Base-by-base conservation (phyloP, 1,140 invertebrate species). In the Bombus waltoni region DNA sequence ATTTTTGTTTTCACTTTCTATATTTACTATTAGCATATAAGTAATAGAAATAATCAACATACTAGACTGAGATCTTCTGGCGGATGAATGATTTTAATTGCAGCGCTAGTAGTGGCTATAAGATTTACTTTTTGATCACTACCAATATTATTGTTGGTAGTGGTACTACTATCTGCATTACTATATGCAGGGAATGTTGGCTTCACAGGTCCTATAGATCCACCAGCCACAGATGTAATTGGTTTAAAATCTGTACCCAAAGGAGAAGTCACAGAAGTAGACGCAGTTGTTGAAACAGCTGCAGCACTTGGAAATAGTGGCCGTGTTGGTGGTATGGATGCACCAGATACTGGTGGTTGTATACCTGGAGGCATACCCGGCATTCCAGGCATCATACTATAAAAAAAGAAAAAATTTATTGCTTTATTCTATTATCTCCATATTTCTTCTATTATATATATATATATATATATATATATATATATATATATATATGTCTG, bases 61-160 rank as follows among this genome's bases (percentile, higher is more conserved):
- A 97, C 97, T 94, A 97, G 90, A 71, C 98, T 99, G 68, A 99
- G 97, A 95, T 99, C 99, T 95, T 99, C 98, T 42, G 98, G 97
- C 42, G 98, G 99, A 95, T 99, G 99, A 92, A 99, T 97, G 78
- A 99, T 98, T 96, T 98, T 98, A 93, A 98, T 98, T 35, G 97
- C 97, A 44, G 98, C 97, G 80, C 98, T 97, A 83, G 98, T 98
- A 22, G 97, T 97, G 47, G 97, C 97, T 28, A 98, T 97, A 47
- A 97, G 96, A 87, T 97, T 96, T 57, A 97, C 96, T 96, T 97
- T 98, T 78, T 96, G 96, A 91, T 95, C 95, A 91, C 87, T 95
- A 88, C 80, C 95, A 94, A 72, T 94, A 91, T 92, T 83, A 81
- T 86, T 87, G 66, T 62, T 94, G 89, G 83, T 95, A 83, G 93